phyloP scores from a whole-genome alignment of 2,888 invertebrate species.

The Didymodactylos carnosus region DNA sequence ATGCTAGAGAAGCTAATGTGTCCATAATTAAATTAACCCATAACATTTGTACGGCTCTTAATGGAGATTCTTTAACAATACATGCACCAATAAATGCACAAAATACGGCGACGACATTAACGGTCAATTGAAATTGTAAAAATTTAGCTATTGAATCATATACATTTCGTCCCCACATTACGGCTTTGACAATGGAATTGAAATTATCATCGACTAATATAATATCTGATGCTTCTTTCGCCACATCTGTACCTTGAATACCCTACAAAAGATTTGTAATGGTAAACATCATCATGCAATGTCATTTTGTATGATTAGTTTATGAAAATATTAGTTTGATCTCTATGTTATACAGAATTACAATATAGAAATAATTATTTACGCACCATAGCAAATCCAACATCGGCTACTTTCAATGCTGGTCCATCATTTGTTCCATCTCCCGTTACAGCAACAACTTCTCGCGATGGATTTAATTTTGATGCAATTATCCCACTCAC shows the following conservation, averaged over 20 bases:
- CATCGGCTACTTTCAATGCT: constrained; percentile 74
- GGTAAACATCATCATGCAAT: no score
- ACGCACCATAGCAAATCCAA: constrained; percentile 56
- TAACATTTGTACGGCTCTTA: constrained; percentile 97
- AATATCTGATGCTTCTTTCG: constrained; percentile 43
- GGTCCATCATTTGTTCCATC: constrained; percentile 97
- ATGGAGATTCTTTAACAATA: constrained; percentile 73
- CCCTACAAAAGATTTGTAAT: constrained; percentile 87
- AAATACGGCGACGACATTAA: constrained; percentile 92
- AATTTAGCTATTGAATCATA: constrained; percentile 99
- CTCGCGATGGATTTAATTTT: constrained; percentile 55
- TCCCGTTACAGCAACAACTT: constrained; percentile 93
- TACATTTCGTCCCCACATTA: constrained; percentile 98
- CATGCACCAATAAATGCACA: constrained; percentile 97
- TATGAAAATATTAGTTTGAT: no score
- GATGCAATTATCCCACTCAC: constrained; percentile 6
- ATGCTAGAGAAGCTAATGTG: constrained; percentile 82
- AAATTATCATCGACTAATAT: background rate
- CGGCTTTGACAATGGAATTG: constrained; percentile 89
- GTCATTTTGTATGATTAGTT: no score
- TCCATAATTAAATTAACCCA: constrained; percentile 99
- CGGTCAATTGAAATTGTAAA: constrained; percentile 93
- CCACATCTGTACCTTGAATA: constrained; percentile 92
- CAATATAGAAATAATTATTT: no score
- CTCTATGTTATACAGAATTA: no score